Evolutionary conservation across 92 coral and sea anemone genomes (phyloP), one percentile per base, ranked within the genome.

Genomic region (Umimayanthus chanpuru): DNA sequence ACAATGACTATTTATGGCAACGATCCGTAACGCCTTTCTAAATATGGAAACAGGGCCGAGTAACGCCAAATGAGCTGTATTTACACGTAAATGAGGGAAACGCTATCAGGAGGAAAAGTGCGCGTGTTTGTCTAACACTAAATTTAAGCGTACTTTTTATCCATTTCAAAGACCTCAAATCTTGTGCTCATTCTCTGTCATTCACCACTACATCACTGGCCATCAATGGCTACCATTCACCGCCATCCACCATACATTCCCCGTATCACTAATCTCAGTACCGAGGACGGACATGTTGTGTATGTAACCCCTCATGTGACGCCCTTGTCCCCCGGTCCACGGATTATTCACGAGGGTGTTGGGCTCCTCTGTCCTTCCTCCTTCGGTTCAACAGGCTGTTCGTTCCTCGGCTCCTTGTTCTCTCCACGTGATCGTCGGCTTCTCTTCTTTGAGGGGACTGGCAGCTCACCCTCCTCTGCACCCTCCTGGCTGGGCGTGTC

Each of bases 381-480:
- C 65, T 88, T 88, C 49, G 94, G 93, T 84, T 97, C 99, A 55
- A 6, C 90, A 28, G 89, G 85, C 74, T 93, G 94, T 43, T 92
- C 96, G 73, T 88, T 85, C 40, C 89, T 92, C 25, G 91, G 89
- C 92, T 92, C 93, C 88, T 95, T 89, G 75, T 93, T 80, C 80
- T 94, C 94, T 30, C 94, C 96, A 66, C 96, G 94, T 73, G 95
- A 88, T 86, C 98, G 93, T 39, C 99, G 94, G 80, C 96, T 97
- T 88, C 92, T 97, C 92, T 96, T 96, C 83, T 88, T 97, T 9
- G 94, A 75, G n/a, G 85, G 90, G 75, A 66, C 88, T 32, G 91
- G 94, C 77, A 95, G 90, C 86, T 97, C 99, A 29, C 94, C 98
- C 77, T 97, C 99, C 81, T 97, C 99, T 73, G 88, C 94, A 64